Conservation (phyloP, 53 echinoderm and acorn worm genomes). For the Glandiceps talaboti region DNA sequence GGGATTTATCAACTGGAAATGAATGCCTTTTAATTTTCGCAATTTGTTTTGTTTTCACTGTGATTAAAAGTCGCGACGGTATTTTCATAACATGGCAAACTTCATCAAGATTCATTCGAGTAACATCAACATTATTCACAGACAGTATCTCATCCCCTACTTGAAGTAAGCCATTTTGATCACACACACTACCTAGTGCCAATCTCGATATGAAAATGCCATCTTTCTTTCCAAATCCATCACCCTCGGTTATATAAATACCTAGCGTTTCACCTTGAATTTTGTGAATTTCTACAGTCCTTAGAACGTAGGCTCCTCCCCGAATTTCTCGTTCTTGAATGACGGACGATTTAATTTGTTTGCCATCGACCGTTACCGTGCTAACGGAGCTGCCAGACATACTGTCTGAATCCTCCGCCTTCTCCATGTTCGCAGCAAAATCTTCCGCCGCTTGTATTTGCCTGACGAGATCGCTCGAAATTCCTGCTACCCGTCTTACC, state of each 20-base stretch:
- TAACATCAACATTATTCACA: conserved; percentile 88
- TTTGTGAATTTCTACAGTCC: conserved; percentile 92
- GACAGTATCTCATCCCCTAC: conserved; percentile 95
- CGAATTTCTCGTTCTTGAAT: conserved; percentile 91
- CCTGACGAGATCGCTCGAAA: neutral
- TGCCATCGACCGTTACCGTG: neutral
- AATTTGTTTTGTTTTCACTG: conserved; percentile 75
- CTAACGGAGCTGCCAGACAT: neutral
- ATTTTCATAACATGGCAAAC: conserved; percentile 81
- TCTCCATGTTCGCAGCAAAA: neutral
- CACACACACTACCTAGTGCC: conserved; percentile 82
- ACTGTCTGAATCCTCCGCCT: neutral
- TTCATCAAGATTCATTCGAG: conserved; percentile 82
- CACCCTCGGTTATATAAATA: conserved; percentile 83
- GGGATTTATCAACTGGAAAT: neutral
- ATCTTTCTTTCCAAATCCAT: conserved; percentile 67
- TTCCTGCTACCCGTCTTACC: neutral
- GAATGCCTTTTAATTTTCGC: conserved; percentile 39
- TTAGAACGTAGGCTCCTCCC: conserved; percentile 83
- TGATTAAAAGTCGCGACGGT: conserved; percentile 81
- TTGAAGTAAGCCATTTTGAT: conserved; percentile 66
- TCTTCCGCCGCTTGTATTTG: neutral
- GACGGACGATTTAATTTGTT: conserved; percentile 9
- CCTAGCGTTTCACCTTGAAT: conserved; percentile 87
- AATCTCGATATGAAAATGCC: conserved; percentile 85